These are phyloP conservation scores for Dryocosmus kuriphilus DNA, from an alignment of 2,888 invertebrate species.

Conservation along the genomic window DNA sequence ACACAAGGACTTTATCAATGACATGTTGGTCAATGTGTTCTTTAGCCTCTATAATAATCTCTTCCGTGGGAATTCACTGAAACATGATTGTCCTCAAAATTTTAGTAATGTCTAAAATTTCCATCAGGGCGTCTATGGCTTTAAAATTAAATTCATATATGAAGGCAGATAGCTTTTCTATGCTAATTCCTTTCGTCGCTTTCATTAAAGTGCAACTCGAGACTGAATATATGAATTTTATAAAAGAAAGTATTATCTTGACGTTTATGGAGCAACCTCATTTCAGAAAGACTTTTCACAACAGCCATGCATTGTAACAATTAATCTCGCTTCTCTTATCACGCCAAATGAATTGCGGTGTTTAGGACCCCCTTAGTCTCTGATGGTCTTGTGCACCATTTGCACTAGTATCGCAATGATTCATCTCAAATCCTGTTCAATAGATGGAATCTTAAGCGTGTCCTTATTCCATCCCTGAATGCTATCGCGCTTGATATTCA, in stretches of 20 bases:
- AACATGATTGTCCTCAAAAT: not conserved
- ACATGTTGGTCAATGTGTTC: not conserved
- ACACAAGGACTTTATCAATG: not conserved
- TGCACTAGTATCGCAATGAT: slow-evolving; percentile 30
- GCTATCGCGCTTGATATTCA: slow-evolving; percentile 41
- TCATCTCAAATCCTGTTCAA: slow-evolving; percentile 36
- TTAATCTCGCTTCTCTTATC: slow-evolving; percentile 30
- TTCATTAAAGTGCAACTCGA: not conserved
- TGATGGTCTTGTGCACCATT: slow-evolving; percentile 32
- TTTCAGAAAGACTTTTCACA: slow-evolving; percentile 29
- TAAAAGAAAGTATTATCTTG: slow-evolving; percentile 36
- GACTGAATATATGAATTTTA: slow-evolving; percentile 8
- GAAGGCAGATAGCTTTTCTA: not conserved
- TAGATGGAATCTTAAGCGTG: slow-evolving; percentile 36
- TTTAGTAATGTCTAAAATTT: not conserved
- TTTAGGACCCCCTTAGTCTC: slow-evolving; percentile 23
- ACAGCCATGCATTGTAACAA: slow-evolving; percentile 34
- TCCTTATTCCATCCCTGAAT: slow-evolving; percentile 38
- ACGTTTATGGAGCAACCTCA: slow-evolving; percentile 29
- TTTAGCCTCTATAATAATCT: not conserved
- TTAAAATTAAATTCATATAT: not conserved
- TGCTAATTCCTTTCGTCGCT: not conserved
- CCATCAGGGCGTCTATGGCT: not conserved
- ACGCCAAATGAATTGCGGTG: slow-evolving; percentile 18
- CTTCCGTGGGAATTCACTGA: not conserved